Base-by-base conservation (phyloP, 1,140 invertebrate species). In the Druon quercuslanigerum region DNA sequence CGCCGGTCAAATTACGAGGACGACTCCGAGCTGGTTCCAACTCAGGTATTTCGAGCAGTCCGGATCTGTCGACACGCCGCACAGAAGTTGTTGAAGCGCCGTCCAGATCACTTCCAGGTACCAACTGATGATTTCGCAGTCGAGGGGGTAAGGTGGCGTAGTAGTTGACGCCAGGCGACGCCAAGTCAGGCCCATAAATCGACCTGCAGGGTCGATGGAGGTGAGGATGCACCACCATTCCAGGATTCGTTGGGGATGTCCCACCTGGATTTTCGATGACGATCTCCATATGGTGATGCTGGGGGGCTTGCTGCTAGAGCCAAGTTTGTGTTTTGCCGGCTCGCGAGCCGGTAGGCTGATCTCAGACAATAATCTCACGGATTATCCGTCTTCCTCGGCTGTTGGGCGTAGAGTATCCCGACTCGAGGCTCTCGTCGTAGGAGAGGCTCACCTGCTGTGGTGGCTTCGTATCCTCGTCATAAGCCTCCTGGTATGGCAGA, bases 311-410 rank as follows among this genome's bases (percentile, higher is more conserved):
- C 88, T 91, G 90, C 90, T 92, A 92, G 86, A 92, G 89, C 90
- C 91, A 91, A 20, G 89, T 90, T 71, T 89, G 85, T 73, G 90
- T 87, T 83, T 88, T 90, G 73, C 88, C 88, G 90, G 89, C 90
- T 83, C 89, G 85, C 75, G 87, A 90, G 89, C 90, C 90, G 88
- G 87, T 90, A 71, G 89, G 87, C 83, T 89, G 87, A 75, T 90
- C 91, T 96, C 95, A 98, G 87, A 98, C 97, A 90, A 98, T 98
- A 89, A 98, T 98, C 91, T 98, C 97, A 77, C 97, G 94, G 86
- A 98, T 98, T 87, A 98, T 96, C 87, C 97, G 92, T 74, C 96
- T 93, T 83, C 95, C 96, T 85, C 96, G 94, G 81, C 96, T 97
- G 92, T 97, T 98, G 54, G 97, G 97, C 75, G 97, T 98, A 56